Percentiles rank a stretch among this genome's conserved stretches.
phyloP scores from a whole-genome alignment of 1,140 invertebrate genomes.

The Zaprionus lachaisei region DNA sequence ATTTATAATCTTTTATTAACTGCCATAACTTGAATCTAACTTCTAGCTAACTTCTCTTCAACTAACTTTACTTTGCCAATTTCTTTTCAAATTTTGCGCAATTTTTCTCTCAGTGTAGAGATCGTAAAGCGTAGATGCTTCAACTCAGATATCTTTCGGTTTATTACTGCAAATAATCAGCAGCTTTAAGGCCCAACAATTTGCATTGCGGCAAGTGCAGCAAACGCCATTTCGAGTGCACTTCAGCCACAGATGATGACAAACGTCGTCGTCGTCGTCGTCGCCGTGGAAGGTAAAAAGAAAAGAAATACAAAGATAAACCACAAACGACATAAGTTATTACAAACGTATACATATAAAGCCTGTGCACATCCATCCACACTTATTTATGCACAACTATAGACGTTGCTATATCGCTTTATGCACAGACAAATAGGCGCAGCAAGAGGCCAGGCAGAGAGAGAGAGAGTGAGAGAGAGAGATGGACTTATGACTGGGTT shows the following conservation, averaged over 20 bases:
- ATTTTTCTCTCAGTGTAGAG: background rate
- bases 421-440: constrained; percentile 28
- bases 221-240: constrained; percentile 68
- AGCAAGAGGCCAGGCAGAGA: constrained; percentile 30
- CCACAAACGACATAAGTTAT: constrained; percentile 67
- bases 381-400: constrained; percentile 23
- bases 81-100: background rate
- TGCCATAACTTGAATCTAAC: background rate
- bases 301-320: constrained; percentile 48
- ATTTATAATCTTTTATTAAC: background rate
- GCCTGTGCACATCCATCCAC: constrained; percentile 13
- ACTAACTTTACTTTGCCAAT: too few relatives aligned
- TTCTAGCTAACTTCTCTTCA: too few relatives aligned
- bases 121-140: background rate
- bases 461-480: background rate
- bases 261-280: constrained; percentile 35
- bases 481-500: constrained; percentile 6
- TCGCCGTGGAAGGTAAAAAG: constrained; percentile 48
- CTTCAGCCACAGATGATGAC: constrained; percentile 49
- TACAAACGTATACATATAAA: constrained; percentile 45
- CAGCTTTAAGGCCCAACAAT: constrained; percentile 41
- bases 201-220: constrained; percentile 35
- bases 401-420: constrained; percentile 14
- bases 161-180: constrained; percentile 64
- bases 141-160: constrained; percentile 17